A percentile compares a stretch with the other conserved stretches of the same genome.
Conservation (phyloP, 1,140 invertebrate species). For the Cydia strobilella region DNA sequence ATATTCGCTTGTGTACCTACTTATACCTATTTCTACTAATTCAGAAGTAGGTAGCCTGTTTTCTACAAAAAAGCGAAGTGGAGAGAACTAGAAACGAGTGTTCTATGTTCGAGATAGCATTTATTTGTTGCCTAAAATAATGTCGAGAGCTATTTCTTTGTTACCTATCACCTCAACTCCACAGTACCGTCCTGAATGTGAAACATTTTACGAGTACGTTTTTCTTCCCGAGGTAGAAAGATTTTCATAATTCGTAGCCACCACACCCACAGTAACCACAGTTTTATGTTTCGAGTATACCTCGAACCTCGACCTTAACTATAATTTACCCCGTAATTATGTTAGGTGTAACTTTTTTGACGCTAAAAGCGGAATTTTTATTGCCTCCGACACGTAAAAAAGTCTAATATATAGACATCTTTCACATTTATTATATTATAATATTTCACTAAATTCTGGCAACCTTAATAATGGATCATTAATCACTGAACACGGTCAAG, state of each 20-base stretch:
- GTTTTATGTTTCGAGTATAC: neutral
- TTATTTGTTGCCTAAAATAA: neutral
- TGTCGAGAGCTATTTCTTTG: slow-evolving; percentile 2
- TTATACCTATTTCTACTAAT: neutral
- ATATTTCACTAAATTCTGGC: neutral
- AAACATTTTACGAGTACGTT: neutral
- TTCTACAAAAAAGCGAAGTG: too few species aligned
- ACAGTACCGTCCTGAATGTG: neutral
- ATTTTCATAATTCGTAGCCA: neutral
- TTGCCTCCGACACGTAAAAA: too few species aligned
- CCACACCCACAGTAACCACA: too few species aligned
- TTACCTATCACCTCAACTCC: neutral
- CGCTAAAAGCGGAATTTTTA: too few species aligned
- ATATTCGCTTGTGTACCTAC: neutral
- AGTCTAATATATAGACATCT: too few species aligned
- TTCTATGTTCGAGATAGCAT: neutral
- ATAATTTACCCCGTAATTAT: neutral
- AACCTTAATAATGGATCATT: neutral
- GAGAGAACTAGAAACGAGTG: too few species aligned
- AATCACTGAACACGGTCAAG: neutral
- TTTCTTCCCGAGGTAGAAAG: neutral
- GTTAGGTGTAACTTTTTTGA: neutral
- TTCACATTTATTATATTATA: neutral
- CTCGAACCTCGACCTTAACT: neutral
- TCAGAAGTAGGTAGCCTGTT: neutral